phyloP scores from a whole-genome alignment of 1,140 invertebrate species.

The Psix sp. region DNA sequence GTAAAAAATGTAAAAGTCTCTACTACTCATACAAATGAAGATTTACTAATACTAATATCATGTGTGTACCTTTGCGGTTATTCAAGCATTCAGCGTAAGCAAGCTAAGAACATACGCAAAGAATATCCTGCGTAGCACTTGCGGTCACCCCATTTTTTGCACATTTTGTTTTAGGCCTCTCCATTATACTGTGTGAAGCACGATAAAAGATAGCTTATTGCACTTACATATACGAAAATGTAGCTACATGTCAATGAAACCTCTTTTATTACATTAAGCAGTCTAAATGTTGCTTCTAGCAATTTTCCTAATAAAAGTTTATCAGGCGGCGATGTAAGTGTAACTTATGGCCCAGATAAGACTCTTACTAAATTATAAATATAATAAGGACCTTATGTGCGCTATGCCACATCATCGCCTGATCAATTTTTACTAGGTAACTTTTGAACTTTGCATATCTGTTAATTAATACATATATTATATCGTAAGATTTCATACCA shows the following conservation, averaged over 20 bases:
- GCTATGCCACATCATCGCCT: too few relatives aligned
- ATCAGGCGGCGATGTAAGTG: too few relatives aligned
- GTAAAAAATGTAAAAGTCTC: conserved; percentile 42
- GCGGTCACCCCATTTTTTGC: conserved; percentile 34
- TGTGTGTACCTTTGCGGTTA: conserved; percentile 54
- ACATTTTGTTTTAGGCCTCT: conserved; percentile 25
- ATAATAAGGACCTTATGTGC: too few relatives aligned
- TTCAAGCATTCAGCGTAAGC: conserved; percentile 39
- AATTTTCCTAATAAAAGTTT: too few relatives aligned
- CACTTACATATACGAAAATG: conserved; percentile 41
- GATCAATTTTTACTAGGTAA: too few relatives aligned
- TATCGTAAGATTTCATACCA: too few relatives aligned
- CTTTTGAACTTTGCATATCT: too few relatives aligned
- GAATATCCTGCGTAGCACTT: conserved; percentile 26
- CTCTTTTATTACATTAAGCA: conserved; percentile 23
- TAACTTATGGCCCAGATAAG: too few relatives aligned
- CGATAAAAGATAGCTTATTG: conserved; percentile 57
- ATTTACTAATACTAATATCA: conserved; percentile 27
- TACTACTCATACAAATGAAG: conserved; percentile 24
- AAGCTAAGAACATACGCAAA: conserved; percentile 50
- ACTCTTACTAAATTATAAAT: too few relatives aligned
- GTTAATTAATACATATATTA: too few relatives aligned
- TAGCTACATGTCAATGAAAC: conserved; percentile 30
- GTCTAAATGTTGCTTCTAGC: conserved; percentile 40
- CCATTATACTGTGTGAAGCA: conserved; percentile 55